These are phyloP conservation scores for cattle (Bos taurus) DNA, from an alignment of 2,113 vertebrate species.

Conservation along the genomic window DNA sequence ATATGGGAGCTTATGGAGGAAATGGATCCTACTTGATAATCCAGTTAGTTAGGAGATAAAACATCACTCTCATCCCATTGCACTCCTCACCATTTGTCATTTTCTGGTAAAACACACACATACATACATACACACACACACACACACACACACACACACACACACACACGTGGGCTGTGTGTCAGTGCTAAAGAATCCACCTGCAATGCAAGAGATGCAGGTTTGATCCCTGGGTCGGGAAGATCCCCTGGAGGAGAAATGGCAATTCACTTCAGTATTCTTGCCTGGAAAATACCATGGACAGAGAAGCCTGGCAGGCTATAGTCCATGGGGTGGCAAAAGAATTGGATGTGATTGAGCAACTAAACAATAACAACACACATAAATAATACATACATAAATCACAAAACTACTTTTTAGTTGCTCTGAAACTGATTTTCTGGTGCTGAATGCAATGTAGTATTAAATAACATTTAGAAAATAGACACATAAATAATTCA, in stretches of 20 bases:
- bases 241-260: not conserved
- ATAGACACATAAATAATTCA: not conserved
- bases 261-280: not conserved
- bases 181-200: not conserved
- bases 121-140: not conserved
- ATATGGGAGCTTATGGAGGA: not conserved
- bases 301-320: not conserved
- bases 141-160: not conserved
- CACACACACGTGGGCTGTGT: not conserved
- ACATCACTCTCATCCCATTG: not conserved
- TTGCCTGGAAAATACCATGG: not conserved
- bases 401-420: not conserved
- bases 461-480: not conserved
- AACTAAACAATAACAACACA: not conserved
- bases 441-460: not conserved
- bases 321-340: not conserved
- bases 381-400: not conserved
- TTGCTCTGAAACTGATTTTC: not conserved
- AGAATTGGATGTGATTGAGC: not conserved
- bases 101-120: not conserved
- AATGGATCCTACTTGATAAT: not conserved
- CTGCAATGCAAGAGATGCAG: not conserved
- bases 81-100: not conserved
- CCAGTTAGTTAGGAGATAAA: not conserved
- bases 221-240: fast-evolving